Base-by-base conservation (phyloP, 2,113 vertebrate species). In the Periophthalmodon schlosseri region DNA sequence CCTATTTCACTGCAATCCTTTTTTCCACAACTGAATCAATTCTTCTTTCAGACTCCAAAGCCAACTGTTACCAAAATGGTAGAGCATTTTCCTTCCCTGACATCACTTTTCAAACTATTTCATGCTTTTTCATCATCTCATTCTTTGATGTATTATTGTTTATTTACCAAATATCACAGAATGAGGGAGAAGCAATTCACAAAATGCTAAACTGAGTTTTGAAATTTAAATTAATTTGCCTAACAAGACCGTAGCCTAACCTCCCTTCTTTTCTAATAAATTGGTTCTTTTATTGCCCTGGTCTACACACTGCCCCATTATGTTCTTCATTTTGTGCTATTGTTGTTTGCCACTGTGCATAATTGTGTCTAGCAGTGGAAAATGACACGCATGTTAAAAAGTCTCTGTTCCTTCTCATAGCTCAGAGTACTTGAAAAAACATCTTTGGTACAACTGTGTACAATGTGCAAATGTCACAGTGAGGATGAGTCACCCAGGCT, bases 1-100 rank as follows among this genome's bases (percentile, higher is more conserved):
- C 73, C 77, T 64, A 74, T 73, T 79, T 89, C 82, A 89, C 85
- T 84, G 76, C 57, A 39, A 52, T n/a, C 72, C 80, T 83, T 39
- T 79, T 66, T 68, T 24, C 46, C 63, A 78, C 69, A 57, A 10
- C 73, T 69, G 18, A 14, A 44, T 47, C 54, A 52, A 64, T 64
- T 58, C 52, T 69, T 46, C 73, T 58, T 70, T 49, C 68, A 28
- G 28, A 39, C 54, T 77, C 36, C 60, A 75, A 70, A 63, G 70
- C 2, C 63, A 23, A 73, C 34, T 23, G 60, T 69, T 64, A 73
- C 33, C 23, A 44, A 71, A 70, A 69, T 39, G 50, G 8, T 67
- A 34, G 5, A 61, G 14, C 50, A 60, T 70, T 72, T 75, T 8
- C 6, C 14, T 47, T 47, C 23, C 18, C 52, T 68, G 34, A 76